Percentiles rank a stretch among this genome's conserved stretches.
Evolutionary conservation across 1,140 invertebrate species (phyloP).

Genomic region (Cecropterus lyciades): DNA sequence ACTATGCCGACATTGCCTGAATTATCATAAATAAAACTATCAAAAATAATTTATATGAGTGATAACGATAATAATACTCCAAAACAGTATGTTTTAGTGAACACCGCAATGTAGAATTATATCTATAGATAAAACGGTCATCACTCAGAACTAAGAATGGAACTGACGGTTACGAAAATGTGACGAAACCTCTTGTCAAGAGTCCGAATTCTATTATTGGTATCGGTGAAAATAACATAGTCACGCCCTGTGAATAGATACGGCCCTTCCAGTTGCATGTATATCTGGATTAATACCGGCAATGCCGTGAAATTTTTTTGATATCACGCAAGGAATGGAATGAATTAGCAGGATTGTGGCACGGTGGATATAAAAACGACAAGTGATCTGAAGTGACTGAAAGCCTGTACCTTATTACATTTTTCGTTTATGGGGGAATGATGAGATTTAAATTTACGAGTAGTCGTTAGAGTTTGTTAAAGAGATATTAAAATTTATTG

Average conservation of each 20-base stretch:
- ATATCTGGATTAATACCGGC: constrained; percentile 7
- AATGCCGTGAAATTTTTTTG: constrained; percentile 16
- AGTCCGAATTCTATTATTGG: constrained; percentile 19
- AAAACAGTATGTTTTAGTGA: too few relatives aligned
- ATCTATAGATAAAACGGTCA: constrained; percentile 6
- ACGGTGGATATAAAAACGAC: constrained; percentile 15
- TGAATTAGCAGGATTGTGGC: constrained; percentile 21
- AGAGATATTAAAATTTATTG: constrained; percentile 15
- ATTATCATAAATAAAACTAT: constrained; percentile 11
- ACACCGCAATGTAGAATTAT: constrained; percentile 2
- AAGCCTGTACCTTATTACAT: constrained; percentile 23
- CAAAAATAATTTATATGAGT: constrained; percentile 14
- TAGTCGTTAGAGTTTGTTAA: constrained; percentile 20
- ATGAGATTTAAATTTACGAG: constrained; percentile 20
- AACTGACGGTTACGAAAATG: constrained; percentile 20
- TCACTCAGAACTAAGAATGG: neutral
- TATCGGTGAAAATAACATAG: constrained; percentile 23
- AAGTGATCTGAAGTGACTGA: constrained; percentile 10
- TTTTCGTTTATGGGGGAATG: constrained; percentile 21
- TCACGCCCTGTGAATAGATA: constrained; percentile 9
- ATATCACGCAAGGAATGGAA: constrained; percentile 25
- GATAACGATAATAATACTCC: neutral
- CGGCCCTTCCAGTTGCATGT: constrained; percentile 21
- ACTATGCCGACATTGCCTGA: neutral
- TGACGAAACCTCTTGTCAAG: constrained; percentile 18